Evolutionary conservation across 2,888 invertebrate genomes (phyloP), one percentile per base, ranked within the genome.

Genomic region (Lapara coniferarum): DNA sequence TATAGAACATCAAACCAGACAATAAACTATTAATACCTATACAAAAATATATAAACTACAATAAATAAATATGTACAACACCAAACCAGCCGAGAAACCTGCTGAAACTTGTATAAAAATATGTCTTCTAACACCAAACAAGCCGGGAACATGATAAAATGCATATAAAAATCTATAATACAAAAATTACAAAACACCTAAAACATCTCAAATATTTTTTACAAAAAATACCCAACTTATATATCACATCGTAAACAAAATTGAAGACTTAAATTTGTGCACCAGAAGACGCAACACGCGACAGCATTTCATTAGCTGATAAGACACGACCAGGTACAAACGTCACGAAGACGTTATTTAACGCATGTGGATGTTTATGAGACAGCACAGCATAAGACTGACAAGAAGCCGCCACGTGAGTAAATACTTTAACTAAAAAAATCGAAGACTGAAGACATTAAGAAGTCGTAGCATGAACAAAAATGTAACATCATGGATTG

Each of bases 31-130:
- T 46, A 10, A 46, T 59, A 16, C 59, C 44, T 16, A 37, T 59
- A 59, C 44, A 59, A 59, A 59, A 59, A 59, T 58, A 37, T 58
- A 37, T 58, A 14, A 58, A 37, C 58, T 58, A 58, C 13, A 14
- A 58, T 46, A 46, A 59, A 59, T 44, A 44, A 16, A 59, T n/a
- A 16, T 59, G 10, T 59, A 55, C 10, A 59, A 59, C 59, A 59
- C 8, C 44, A 59, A 59, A 59, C 44, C 44, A 59, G 59, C 55
- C 19, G 55, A 16, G 16, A 37, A 55, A 55, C 55, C 19, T 16
- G 55, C 55, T 13, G 56, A 56, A 25, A 25, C 19, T 56, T 56
- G 25, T 56, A 19, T 56, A 56, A 56, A 56, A 25, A 56, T 56
- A 56, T 56, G 25, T 56, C 5, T 13, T 56, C 56, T 56, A 56